Conservation (phyloP, 2,888 invertebrate genomes). For the Synergus umbraculus region DNA sequence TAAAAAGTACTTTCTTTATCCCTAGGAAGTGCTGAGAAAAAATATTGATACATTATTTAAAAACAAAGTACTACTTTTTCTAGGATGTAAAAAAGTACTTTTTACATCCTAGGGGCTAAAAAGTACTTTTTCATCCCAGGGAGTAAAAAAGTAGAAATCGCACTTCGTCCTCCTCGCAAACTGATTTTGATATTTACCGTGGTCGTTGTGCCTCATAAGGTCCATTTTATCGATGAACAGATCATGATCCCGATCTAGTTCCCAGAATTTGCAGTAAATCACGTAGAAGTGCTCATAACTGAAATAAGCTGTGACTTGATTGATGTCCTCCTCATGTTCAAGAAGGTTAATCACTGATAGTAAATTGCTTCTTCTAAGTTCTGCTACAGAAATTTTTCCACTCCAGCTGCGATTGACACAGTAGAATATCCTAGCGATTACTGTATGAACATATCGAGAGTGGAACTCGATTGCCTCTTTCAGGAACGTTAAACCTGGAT, state of each 20-base stretch:
- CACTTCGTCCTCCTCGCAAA: neutral
- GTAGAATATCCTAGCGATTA: slow-evolving; percentile 98
- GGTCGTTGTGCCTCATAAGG: slow-evolving; percentile 96
- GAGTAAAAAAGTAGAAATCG: no score
- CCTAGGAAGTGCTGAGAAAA: no score
- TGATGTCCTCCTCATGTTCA: slow-evolving; percentile 98
- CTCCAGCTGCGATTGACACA: slow-evolving; percentile 98
- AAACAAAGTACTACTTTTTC: no score
- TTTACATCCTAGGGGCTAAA: no score
- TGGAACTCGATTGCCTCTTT: slow-evolving; percentile 99
- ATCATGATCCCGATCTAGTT: slow-evolving; percentile 98
- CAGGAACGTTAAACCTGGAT: slow-evolving; percentile 97
- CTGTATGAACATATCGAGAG: slow-evolving; percentile 98
- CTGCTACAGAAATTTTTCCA: slow-evolving; percentile 91
- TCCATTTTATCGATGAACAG: slow-evolving; percentile 96
- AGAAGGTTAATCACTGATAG: slow-evolving; percentile 86
- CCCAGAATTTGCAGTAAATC: slow-evolving; percentile 99
- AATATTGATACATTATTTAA: no score
- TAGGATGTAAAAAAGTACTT: no score
- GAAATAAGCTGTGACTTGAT: slow-evolving; percentile 93
- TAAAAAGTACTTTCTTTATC: neutral
- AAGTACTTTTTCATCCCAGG: no score
- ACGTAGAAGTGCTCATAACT: slow-evolving; percentile 99
- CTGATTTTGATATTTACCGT: slow-evolving; percentile 82
- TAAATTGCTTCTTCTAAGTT: slow-evolving; percentile 94